Evolutionary conservation across 1,140 invertebrate genomes (phyloP).

Genomic region (Meloidogyne chitwoodi): DNA sequence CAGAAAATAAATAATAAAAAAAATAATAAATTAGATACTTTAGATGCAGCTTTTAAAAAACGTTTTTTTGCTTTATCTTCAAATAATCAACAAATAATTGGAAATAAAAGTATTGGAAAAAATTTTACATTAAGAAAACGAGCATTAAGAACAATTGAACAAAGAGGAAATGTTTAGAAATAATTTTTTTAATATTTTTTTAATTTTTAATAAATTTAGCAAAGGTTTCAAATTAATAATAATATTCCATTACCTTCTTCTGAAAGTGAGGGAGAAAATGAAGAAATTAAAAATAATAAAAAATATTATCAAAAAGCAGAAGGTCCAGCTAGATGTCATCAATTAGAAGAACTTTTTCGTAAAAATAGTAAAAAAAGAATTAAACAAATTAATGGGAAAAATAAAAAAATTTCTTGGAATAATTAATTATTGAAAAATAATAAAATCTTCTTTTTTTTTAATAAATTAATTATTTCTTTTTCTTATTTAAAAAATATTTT

Average conservation of each 20-base stretch:
- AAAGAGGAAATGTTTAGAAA: slow-evolving; percentile 28
- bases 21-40: slow-evolving; percentile 52
- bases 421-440: background rate
- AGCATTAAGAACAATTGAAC: slow-evolving; percentile 46
- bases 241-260: background rate
- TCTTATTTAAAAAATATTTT: no score
- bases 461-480: no score
- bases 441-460: no score
- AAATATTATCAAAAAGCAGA: background rate
- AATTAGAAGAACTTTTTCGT: background rate
- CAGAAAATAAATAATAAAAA: slow-evolving; percentile 43
- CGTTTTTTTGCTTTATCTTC: slow-evolving; percentile 53
- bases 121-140: slow-evolving; percentile 45
- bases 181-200: background rate
- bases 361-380: background rate
- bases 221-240: background rate
- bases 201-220: background rate
- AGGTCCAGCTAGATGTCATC: background rate
- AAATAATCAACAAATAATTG: slow-evolving; percentile 20
- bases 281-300: background rate
- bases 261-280: background rate
- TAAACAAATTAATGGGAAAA: background rate
- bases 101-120: slow-evolving; percentile 30
- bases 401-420: background rate
- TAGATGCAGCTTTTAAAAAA: slow-evolving; percentile 57